Conservation (phyloP, 2,113 vertebrate species). For the Equus przewalskii region DNA sequence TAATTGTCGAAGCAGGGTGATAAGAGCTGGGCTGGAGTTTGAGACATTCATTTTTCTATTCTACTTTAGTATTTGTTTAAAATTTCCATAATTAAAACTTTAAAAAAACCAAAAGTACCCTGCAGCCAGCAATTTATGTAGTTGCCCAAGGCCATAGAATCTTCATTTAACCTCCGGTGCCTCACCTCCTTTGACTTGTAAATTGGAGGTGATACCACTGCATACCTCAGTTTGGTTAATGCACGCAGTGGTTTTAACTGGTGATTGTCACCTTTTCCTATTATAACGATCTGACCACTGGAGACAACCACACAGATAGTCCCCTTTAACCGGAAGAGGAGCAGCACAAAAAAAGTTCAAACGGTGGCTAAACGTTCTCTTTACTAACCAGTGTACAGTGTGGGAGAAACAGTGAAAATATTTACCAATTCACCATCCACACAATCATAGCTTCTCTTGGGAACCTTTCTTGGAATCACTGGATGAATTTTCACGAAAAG, state of each 20-base stretch:
- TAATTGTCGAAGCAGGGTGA: not conserved
- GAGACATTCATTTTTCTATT: not conserved
- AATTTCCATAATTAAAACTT: not conserved
- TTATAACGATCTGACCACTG: not conserved
- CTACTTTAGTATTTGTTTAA: not conserved
- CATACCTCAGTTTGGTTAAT: not conserved
- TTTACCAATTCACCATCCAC: slow-evolving; percentile 44
- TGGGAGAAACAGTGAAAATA: not conserved
- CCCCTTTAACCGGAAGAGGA: not conserved
- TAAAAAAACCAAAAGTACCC: not conserved
- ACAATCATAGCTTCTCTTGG: slow-evolving; percentile 42
- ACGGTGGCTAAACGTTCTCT: not conserved
- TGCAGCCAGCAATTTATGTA: not conserved
- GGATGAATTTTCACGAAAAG: slow-evolving; percentile 7
- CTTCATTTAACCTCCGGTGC: not conserved
- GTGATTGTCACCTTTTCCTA: not conserved
- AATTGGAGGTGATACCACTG: not conserved
- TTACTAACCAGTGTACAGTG: not conserved
- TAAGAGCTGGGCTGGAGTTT: not conserved
- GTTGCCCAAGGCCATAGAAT: not conserved
- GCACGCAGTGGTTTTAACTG: not conserved
- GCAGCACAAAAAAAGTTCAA: not conserved
- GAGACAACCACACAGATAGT: not conserved
- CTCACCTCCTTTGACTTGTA: not conserved
- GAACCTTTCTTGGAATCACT: slow-evolving; percentile 32